These are phyloP conservation scores for Sinelater perroti DNA, from an alignment of 2,888 invertebrate species.

Conservation along the genomic window DNA sequence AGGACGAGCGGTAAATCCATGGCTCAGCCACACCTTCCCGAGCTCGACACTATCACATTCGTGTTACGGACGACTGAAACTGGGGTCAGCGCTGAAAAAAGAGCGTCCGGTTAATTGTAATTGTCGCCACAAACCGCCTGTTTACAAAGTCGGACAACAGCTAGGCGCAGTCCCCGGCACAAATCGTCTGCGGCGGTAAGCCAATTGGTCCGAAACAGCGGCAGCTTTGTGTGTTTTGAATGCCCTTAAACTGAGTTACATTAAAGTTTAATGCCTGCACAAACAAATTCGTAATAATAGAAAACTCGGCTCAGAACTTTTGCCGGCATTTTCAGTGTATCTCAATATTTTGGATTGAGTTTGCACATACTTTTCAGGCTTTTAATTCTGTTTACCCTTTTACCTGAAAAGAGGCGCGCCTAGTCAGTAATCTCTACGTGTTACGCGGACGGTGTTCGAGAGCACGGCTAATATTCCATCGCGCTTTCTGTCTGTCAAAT, in stretches of 20 bases:
- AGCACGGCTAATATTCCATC: neutral
- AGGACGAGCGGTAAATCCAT: constrained; percentile 83
- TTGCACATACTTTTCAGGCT: constrained; percentile 14
- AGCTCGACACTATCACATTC: constrained; percentile 81
- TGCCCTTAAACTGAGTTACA: constrained; percentile 3
- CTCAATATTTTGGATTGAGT: constrained; percentile 16
- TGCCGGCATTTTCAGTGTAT: constrained; percentile 10
- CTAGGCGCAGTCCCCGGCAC: no score
- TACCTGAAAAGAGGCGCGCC: neutral
- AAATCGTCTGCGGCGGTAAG: no score
- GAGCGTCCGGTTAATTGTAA: no score
- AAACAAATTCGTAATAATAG: constrained; percentile 14
- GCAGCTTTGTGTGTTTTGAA: constrained; percentile 1
- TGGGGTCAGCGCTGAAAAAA: constrained; percentile 84
- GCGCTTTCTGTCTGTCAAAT: neutral
- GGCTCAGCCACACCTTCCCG: constrained; percentile 83
- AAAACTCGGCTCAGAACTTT: constrained; percentile 10
- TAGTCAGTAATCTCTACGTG: neutral
- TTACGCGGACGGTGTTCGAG: neutral
- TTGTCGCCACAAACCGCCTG: no score
- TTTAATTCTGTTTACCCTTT: constrained; percentile 14
- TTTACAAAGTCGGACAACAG: no score
- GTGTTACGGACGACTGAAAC: constrained; percentile 86
- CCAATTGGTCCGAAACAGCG: neutral
- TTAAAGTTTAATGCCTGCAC: constrained; percentile 10